These are phyloP conservation scores for Galeopterus variegatus DNA, from an alignment of 2,113 vertebrate species.

Conservation along the genomic window DNA sequence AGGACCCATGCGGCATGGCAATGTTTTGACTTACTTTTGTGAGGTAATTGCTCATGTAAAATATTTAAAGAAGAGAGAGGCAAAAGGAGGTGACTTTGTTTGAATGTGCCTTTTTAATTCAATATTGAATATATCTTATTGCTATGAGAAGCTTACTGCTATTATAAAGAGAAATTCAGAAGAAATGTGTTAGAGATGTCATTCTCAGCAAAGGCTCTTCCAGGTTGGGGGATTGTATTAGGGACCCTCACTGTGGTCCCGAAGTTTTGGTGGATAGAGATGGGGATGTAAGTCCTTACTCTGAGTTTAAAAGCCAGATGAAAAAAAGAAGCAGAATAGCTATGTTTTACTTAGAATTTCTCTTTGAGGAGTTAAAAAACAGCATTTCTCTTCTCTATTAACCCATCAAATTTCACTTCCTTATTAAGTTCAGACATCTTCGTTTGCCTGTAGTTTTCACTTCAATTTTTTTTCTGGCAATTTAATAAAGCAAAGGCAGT, in stretches of 20 bases:
- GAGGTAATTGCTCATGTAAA: constrained; percentile 1
- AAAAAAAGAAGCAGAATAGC: not conserved
- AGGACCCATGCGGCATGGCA: not conserved
- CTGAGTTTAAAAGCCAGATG: not conserved
- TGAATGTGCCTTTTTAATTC: not conserved
- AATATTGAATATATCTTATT: not conserved
- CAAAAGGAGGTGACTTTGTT: not conserved
- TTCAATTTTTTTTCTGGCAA: not conserved
- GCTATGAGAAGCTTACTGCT: not conserved
- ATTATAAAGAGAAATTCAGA: not conserved
- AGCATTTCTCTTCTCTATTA: not conserved
- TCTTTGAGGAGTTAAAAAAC: not conserved
- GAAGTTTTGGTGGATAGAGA: not conserved
- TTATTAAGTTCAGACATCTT: not conserved
- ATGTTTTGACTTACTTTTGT: not conserved
- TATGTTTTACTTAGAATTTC: not conserved
- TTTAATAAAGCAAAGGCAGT: constrained; percentile 28
- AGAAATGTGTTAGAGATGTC: not conserved
- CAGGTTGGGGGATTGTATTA: not conserved
- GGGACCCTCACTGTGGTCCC: not conserved
- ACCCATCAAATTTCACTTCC: not conserved
- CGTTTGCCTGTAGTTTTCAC: not conserved
- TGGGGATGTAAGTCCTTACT: not conserved
- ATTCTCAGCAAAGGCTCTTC: not conserved
- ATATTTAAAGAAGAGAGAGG: not conserved